Percentiles rank a stretch among this genome's conserved stretches.
Evolutionary conservation across 64 coral and sea anemone genomes (phyloP).

Genomic region (Anthopleura sola): DNA sequence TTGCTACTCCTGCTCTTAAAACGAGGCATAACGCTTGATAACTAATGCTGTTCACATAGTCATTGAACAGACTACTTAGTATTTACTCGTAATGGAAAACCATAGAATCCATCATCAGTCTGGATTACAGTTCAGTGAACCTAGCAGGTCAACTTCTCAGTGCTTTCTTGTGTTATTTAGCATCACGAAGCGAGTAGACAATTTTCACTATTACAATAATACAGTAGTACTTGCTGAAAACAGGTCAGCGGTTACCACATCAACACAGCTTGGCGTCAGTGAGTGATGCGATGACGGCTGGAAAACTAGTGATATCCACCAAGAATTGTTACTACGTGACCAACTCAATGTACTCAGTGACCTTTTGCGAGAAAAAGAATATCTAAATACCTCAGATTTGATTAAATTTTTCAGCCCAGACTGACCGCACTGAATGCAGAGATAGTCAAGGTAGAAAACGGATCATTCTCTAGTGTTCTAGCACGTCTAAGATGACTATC

Average conservation of each 20-base stretch:
- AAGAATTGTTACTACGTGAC: background rate
- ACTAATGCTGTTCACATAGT: too few species aligned
- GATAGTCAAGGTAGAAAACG: background rate
- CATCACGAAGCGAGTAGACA: background rate
- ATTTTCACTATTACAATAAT: background rate
- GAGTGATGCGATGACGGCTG: background rate
- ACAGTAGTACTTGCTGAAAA: background rate
- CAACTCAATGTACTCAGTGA: background rate
- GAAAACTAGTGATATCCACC: background rate
- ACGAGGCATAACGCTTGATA: background rate
- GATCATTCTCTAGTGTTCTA: background rate
- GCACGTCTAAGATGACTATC: background rate
- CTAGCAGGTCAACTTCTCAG: background rate
- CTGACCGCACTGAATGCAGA: background rate
- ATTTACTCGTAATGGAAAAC: background rate
- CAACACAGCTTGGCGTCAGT: background rate
- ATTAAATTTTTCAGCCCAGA: background rate
- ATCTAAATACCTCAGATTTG: background rate
- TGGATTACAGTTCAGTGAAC: background rate
- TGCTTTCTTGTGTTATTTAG: background rate
- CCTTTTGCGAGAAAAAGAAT: background rate
- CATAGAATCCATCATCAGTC: too few species aligned
- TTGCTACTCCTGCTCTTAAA: background rate
- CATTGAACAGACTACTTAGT: background rate
- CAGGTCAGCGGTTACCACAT: background rate